Conservation (phyloP, 2,888 invertebrate species). For the Philopedon plagiatum region DNA sequence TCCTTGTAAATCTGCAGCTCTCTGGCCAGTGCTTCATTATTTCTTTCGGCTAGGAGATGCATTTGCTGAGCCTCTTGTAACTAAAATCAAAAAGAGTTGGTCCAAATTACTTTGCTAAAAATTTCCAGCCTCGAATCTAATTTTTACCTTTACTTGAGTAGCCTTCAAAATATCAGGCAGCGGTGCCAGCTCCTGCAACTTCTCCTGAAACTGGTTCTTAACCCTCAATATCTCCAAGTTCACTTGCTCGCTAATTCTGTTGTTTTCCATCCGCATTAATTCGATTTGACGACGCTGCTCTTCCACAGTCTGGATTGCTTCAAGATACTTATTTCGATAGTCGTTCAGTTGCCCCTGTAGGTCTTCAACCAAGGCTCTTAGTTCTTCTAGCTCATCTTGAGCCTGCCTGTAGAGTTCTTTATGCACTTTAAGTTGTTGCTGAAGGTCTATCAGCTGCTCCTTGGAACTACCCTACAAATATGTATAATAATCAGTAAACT, state of each 20-base stretch:
- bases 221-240: slow-evolving; percentile 79
- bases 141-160: slow-evolving; percentile 69
- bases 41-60: slow-evolving; percentile 77
- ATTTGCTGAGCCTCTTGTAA: slow-evolving; percentile 79
- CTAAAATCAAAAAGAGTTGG: slow-evolving; percentile 60
- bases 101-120: background rate
- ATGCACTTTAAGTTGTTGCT: slow-evolving; percentile 71
- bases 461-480: slow-evolving; percentile 64
- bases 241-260: slow-evolving; percentile 79
- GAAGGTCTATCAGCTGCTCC: slow-evolving; percentile 77
- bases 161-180: slow-evolving; percentile 79
- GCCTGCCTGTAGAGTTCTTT: slow-evolving; percentile 72
- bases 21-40: slow-evolving; percentile 76
- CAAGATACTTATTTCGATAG: slow-evolving; percentile 78
- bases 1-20: slow-evolving; percentile 76
- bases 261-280: slow-evolving; percentile 81
- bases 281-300: slow-evolving; percentile 80
- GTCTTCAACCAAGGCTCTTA: slow-evolving; percentile 74
- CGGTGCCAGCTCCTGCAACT: slow-evolving; percentile 78
- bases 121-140: background rate
- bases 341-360: slow-evolving; percentile 78
- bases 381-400: slow-evolving; percentile 75
- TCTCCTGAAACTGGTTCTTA: slow-evolving; percentile 81
- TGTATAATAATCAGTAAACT: background rate
- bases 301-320: slow-evolving; percentile 80